A percentile compares a stretch with the other conserved stretches of the same genome.
Evolutionary conservation across 2,888 invertebrate genomes (phyloP).

Genomic region (Pherbina coryleti): DNA sequence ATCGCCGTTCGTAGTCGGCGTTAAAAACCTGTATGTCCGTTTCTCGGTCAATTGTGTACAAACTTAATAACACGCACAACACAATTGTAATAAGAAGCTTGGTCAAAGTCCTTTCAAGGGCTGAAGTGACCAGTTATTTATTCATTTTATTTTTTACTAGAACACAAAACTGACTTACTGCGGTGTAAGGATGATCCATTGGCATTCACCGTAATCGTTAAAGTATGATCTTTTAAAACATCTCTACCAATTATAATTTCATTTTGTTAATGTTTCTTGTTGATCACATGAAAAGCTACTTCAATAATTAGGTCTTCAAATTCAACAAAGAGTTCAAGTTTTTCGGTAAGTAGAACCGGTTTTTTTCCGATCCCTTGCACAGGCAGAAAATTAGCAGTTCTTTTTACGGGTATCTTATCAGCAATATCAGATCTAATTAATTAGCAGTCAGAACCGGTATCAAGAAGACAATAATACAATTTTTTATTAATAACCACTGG

Average conservation of each 20-base stretch:
- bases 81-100: no score
- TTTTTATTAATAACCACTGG: slow-evolving; percentile 38
- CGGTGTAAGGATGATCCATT: slow-evolving; percentile 29
- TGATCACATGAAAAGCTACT: slow-evolving; percentile 14
- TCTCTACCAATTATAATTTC: not conserved
- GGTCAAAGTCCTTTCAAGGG: no score
- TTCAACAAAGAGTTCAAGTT: not conserved
- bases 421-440: slow-evolving; percentile 40
- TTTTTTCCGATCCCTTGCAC: slow-evolving; percentile 29
- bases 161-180: slow-evolving; percentile 21
- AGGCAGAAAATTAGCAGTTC: not conserved
- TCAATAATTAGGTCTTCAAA: slow-evolving; percentile 24
- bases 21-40: no score
- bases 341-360: not conserved
- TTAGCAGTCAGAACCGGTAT: slow-evolving; percentile 39
- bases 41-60: no score
- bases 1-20: no score
- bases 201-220: slow-evolving; percentile 26
- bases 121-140: no score
- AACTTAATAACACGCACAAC: no score
- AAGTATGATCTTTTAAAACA: slow-evolving; percentile 16
- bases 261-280: not conserved
- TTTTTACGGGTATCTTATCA: slow-evolving; percentile 30
- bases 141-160: no score
- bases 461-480: slow-evolving; percentile 37